Conservation (phyloP, 1,140 invertebrate genomes). For the Artemia franciscana region DNA sequence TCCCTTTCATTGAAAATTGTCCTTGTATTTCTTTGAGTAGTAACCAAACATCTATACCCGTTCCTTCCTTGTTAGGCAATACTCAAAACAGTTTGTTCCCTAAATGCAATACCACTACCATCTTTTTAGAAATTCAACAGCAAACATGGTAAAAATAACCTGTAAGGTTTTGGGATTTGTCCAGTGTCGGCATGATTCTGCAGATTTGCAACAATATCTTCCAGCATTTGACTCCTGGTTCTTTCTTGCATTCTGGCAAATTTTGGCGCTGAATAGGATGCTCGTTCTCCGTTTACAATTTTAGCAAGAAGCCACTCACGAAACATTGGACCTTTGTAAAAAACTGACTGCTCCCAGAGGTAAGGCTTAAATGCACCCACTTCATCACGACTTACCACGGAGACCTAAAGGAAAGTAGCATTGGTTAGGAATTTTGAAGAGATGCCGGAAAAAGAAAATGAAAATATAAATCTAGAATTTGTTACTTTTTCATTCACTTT, state of each 20-base stretch:
- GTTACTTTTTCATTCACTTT: no score
- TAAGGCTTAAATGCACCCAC: constrained; percentile 92
- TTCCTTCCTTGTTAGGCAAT: no score
- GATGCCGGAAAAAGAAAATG: no score
- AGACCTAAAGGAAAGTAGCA: no score
- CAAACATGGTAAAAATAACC: constrained; percentile 35
- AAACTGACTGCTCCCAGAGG: constrained; percentile 75
- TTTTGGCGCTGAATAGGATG: constrained; percentile 85
- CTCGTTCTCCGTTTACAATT: constrained; percentile 88
- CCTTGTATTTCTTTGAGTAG: no score
- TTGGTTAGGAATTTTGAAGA: no score
- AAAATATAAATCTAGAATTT: no score
- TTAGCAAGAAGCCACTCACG: constrained; percentile 89
- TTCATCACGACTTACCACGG: constrained; percentile 84
- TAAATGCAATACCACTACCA: no score
- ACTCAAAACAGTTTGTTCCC: no score
- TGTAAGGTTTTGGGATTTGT: constrained; percentile 82
- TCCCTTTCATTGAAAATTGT: no score
- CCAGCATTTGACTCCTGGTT: constrained; percentile 67
- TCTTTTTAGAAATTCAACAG: no score
- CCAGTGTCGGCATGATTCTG: constrained; percentile 83
- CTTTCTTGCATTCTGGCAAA: constrained; percentile 85
- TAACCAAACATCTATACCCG: no score
- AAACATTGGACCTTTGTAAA: constrained; percentile 70
- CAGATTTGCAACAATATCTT: constrained; percentile 78